phyloP scores from a whole-genome alignment of 2,888 invertebrate species.

The Ypsolopha scabrella region DNA sequence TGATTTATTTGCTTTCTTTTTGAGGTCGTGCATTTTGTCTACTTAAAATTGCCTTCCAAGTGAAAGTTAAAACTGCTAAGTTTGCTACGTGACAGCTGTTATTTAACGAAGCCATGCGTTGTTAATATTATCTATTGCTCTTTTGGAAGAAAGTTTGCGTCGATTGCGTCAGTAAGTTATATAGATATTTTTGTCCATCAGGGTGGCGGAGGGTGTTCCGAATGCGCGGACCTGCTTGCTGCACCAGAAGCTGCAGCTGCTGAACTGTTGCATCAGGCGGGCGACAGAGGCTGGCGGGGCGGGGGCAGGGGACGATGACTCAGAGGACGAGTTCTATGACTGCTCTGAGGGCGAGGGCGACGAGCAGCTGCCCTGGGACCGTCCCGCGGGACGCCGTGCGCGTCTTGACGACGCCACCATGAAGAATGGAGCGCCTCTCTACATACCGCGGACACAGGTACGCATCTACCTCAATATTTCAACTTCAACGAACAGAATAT shows the following conservation, averaged over 20 bases:
- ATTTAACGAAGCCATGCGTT: constrained; percentile 15
- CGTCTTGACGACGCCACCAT: constrained; percentile 45
- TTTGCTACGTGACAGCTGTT: constrained; percentile 32
- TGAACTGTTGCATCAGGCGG: constrained; percentile 83
- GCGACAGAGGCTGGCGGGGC: constrained; percentile 50
- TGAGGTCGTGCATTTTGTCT: constrained; percentile 38
- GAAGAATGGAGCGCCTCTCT: constrained; percentile 52
- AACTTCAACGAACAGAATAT: neutral
- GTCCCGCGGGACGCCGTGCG: constrained; percentile 45
- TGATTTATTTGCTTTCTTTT: constrained; percentile 55
- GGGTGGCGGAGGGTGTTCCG: constrained; percentile 84
- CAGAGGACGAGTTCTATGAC: constrained; percentile 85
- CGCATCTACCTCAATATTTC: no score
- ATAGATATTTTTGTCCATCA: constrained; percentile 44
- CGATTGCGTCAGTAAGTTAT: neutral
- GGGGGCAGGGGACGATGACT: constrained; percentile 41
- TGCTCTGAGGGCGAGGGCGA: constrained; percentile 72
- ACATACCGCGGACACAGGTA: constrained; percentile 57
- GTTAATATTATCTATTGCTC: neutral
- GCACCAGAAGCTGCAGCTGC: constrained; percentile 94
- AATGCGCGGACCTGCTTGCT: constrained; percentile 91
- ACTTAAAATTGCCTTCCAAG: constrained; percentile 34
- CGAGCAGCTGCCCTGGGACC: constrained; percentile 52
- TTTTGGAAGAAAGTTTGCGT: neutral
- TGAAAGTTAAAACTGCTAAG: constrained; percentile 43